phyloP scores from a whole-genome alignment of 2,888 invertebrate genomes.

The Rhyacophila evoluta region DNA sequence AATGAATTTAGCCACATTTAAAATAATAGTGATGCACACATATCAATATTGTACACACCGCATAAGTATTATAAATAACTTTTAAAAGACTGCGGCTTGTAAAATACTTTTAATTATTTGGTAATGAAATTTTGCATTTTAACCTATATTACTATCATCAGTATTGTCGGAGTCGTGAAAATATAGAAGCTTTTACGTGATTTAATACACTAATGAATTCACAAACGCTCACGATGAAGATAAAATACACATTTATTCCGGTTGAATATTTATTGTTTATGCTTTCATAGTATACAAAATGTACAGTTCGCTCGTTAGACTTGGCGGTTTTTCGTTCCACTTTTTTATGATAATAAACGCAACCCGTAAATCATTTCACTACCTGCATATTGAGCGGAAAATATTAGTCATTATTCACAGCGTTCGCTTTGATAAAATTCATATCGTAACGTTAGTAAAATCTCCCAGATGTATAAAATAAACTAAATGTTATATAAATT shows the following conservation, averaged over 20 bases:
- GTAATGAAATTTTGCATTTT: not conserved
- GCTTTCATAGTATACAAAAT: not conserved
- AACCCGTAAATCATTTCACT: not conserved
- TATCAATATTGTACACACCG: too few relatives aligned
- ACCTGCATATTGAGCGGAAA: not conserved
- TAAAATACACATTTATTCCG: not conserved
- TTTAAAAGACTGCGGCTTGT: too few relatives aligned
- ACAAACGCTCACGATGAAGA: not conserved
- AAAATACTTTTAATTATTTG: not conserved
- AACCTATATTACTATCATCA: not conserved
- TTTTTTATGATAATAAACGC: not conserved
- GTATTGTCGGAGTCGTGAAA: not conserved
- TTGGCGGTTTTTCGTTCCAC: not conserved
- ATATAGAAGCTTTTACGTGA: not conserved
- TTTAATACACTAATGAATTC: not conserved
- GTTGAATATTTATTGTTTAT: not conserved
- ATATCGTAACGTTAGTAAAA: not conserved
- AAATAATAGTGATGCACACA: too few relatives aligned
- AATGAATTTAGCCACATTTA: too few relatives aligned
- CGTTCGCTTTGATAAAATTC: constrained; percentile 1
- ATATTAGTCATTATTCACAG: not conserved
- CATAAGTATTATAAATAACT: too few relatives aligned
- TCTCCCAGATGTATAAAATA: not conserved
- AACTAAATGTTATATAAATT: not conserved
- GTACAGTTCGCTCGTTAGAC: not conserved